These are phyloP conservation scores for Conus betulinus DNA, from an alignment of 1,140 invertebrate genomes.

Conservation along the genomic window DNA sequence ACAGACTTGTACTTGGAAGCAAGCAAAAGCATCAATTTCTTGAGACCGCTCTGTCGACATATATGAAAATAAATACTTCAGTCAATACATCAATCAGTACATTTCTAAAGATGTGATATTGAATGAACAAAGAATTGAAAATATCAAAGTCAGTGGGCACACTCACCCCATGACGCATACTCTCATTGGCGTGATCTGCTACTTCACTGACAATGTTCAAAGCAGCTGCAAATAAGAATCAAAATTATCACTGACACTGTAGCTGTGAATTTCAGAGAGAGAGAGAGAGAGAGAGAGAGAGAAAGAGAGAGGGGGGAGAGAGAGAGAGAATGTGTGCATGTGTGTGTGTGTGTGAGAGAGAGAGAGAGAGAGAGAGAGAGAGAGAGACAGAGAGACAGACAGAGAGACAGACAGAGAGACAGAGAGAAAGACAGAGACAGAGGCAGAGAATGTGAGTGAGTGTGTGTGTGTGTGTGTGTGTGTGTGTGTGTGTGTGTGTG, in stretches of 20 bases:
- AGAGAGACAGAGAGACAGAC: too few species aligned
- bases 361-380: background rate
- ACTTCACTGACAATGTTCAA: slow-evolving; percentile 84
- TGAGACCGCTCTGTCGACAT: too few species aligned
- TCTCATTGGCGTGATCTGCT: slow-evolving; percentile 86
- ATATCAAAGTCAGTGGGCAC: background rate
- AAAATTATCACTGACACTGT: slow-evolving; percentile 20
- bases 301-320: background rate
- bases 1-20: too few species aligned
- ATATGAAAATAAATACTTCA: too few species aligned
- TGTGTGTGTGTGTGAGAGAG: background rate
- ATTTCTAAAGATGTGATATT: too few species aligned
- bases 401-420: too few species aligned
- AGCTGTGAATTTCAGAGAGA: background rate
- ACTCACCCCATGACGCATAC: slow-evolving; percentile 81
- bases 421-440: too few species aligned
- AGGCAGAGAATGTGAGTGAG: too few species aligned
- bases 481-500: too few species aligned
- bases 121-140: background rate
- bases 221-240: slow-evolving; percentile 75
- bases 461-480: too few species aligned
- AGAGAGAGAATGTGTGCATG: background rate
- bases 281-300: background rate
- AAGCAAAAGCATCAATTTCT: too few species aligned
- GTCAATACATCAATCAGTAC: too few species aligned